Conservation (phyloP, 2,797 vertebrate genomes). For the Xyrichtys novacula region DNA sequence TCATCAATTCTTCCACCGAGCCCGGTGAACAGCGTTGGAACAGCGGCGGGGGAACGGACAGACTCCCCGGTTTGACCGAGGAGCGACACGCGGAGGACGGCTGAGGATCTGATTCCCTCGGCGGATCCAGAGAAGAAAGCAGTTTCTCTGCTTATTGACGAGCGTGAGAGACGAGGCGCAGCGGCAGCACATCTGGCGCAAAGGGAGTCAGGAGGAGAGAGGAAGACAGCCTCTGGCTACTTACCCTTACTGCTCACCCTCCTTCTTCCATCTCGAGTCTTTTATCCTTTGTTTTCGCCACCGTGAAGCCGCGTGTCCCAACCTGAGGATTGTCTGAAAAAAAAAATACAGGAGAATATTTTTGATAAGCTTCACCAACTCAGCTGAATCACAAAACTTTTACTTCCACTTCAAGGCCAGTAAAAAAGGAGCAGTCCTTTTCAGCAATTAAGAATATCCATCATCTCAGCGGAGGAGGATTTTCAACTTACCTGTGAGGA, state of each 20-base stretch:
- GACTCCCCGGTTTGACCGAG: slow-evolving; percentile 50
- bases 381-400: slow-evolving; percentile 76
- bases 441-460: slow-evolving; percentile 7
- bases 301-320: slow-evolving; percentile 68
- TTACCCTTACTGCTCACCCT: slow-evolving; percentile 82
- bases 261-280: slow-evolving; percentile 63
- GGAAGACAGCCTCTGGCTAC: slow-evolving; percentile 77
- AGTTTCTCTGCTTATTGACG: slow-evolving; percentile 66
- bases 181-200: slow-evolving; percentile 82
- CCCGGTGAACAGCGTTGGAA: slow-evolving; percentile 48
- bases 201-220: slow-evolving; percentile 72
- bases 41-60: slow-evolving; percentile 40
- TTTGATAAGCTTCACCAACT: slow-evolving; percentile 68
- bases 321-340: slow-evolving; percentile 78
- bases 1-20: slow-evolving; percentile 39
- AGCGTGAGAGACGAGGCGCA: slow-evolving; percentile 72
- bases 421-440: background rate
- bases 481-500: slow-evolving; percentile 82
- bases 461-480: slow-evolving; percentile 30
- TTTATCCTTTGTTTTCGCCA: slow-evolving; percentile 73
- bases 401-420: slow-evolving; percentile 35
- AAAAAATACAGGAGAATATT: slow-evolving; percentile 72
- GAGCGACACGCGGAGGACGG: slow-evolving; percentile 41
- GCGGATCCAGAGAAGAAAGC: slow-evolving; percentile 63
- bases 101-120: slow-evolving; percentile 68